Percentiles rank a stretch among this genome's conserved stretches.
Conservation (phyloP, 2,113 vertebrate species). For the Proterorhinus semilunaris region DNA sequence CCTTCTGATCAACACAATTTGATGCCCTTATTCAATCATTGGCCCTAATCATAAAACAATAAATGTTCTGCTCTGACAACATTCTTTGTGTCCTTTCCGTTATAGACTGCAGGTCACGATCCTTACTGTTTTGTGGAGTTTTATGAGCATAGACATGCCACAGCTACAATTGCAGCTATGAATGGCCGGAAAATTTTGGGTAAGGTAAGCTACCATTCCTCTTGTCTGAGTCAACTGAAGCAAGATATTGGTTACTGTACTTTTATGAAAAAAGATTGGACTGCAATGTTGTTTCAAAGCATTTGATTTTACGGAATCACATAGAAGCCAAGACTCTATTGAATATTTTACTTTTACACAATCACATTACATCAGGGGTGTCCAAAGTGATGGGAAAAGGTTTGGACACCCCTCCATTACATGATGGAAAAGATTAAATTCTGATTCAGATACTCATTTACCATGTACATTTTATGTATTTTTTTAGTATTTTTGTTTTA, state of each 20-base stretch:
- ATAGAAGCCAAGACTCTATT: no score
- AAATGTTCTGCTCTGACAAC: neutral
- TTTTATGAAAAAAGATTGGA: neutral
- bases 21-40: neutral
- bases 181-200: conserved; percentile 99
- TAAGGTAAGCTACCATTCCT: conserved; percentile 92
- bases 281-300: no score
- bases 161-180: conserved; percentile 96
- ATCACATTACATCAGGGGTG: no score
- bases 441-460: no score
- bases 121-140: conserved; percentile 99
- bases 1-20: neutral
- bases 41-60: neutral
- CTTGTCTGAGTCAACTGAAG: conserved; percentile 69
- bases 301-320: no score
- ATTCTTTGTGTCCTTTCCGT: conserved; percentile 49
- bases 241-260: neutral
- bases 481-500: no score
- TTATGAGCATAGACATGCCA: conserved; percentile 96
- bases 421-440: neutral
- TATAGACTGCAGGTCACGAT: conserved; percentile 93
- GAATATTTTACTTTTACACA: no score
- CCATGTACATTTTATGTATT: no score
- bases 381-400: no score
- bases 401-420: neutral